Base-by-base conservation (phyloP, 2,113 vertebrate species). In the Antechinus stuartii region DNA sequence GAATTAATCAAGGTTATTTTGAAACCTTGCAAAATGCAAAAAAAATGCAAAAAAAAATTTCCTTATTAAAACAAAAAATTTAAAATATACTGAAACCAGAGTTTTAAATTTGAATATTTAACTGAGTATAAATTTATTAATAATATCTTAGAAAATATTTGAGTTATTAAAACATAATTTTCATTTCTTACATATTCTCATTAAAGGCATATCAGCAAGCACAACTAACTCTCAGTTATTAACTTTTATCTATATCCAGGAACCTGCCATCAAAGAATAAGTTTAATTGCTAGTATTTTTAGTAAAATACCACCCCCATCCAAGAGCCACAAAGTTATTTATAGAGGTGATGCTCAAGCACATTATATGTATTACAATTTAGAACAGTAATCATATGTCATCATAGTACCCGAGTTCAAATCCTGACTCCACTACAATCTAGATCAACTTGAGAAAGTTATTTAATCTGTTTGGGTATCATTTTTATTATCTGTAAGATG, bases 111-210 rank as follows among this genome's bases (percentile, higher is more conserved):
- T 92, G 22, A 94, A 93, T 54, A 94, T 12, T 47, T 54, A 95
- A 54, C n/a, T 53, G 46, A 50, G n/a, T 46, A 53, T 93, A 57
- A 90, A 9, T 42, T 27, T 94, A 96, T 54, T 90, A 49, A 50
- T 57, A 93, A 90, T 68, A 90, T 47, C 56, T 95, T 91, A 92
- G 94, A 93, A 57, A 92, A 61, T 54, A 91, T 54, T 56, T 92
- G 14, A 76, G 90, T 26, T 84, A 54, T 11, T 92, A 92, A 91
- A 97, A 52, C 24, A 90, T 91, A 95, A 76, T 26, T 50, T 92
- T 0, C n/a, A 49, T 52, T 53, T 91, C n/a, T 49, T 47, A n/a
- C 3, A 24, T 0, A 92, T 90, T 5, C 26, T 90, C 91, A 93
- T 3, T 27, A 27, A 22, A 2, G 22, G 91, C 3, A 42, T 54